These are phyloP conservation scores for Heteropelma amictum DNA, from an alignment of 2,888 invertebrate genomes.

Conservation along the genomic window DNA sequence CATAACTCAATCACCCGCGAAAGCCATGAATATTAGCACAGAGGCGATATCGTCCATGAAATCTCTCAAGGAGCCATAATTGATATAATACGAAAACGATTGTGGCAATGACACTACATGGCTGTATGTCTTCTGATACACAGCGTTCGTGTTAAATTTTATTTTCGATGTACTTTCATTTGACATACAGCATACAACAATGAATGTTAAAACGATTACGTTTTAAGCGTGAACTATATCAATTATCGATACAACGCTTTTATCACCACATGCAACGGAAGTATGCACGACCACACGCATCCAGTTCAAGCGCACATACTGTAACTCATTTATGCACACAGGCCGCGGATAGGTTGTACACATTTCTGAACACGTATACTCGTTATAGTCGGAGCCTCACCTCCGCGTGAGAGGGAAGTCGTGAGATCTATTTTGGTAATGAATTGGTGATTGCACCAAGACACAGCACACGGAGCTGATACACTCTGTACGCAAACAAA, in stretches of 20 bases:
- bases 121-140: no score
- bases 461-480: constrained; percentile 5
- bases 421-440: constrained; percentile 53
- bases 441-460: constrained; percentile 7
- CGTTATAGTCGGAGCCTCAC: constrained; percentile 58
- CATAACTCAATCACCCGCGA: constrained; percentile 17
- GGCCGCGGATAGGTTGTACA: background rate
- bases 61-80: background rate
- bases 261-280: constrained; percentile 14
- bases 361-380: background rate
- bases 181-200: background rate
- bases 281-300: background rate
- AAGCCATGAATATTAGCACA: background rate
- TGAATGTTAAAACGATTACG: constrained; percentile 9
- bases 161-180: background rate
- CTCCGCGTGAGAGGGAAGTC: constrained; percentile 30
- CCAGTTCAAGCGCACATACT: background rate
- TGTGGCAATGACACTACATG: background rate
- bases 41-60: background rate
- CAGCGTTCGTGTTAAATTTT: background rate
- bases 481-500: constrained; percentile 2
- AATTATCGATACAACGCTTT: constrained; percentile 17
- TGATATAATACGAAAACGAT: background rate
- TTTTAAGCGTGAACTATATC: constrained; percentile 24
- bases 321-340: background rate